Evolutionary conservation across 2,797 vertebrate species (phyloP), one percentile per base, ranked within the genome.

Genomic region (Helostoma temminkii): DNA sequence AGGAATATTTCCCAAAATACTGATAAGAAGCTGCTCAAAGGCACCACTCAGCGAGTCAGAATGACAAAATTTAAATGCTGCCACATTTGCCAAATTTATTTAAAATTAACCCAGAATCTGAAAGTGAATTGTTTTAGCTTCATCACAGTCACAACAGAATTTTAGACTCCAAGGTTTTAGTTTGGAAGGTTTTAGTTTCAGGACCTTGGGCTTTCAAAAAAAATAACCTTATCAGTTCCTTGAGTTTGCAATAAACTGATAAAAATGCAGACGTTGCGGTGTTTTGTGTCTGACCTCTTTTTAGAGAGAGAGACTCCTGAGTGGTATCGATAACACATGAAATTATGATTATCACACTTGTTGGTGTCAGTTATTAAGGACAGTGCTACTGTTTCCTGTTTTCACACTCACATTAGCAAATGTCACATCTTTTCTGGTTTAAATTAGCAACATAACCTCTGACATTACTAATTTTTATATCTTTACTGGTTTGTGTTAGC

Each of bases 391-490:
- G 25, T 24, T 74, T 49, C 69, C 53, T 43, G 30, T 60, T 62
- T 74, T 16, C 41, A 34, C 59, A 53, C 14, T 41, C 14, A 16
- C 48, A 65, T 63, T 50, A 71, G 26, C 57, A 58, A 66, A 53
- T 65, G 36, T 57, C 53, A 45, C 26, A 48, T 52, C 37, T 39
- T 21, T 11, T 32, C 28, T 55, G 6, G 22, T 61, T 84, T 56
- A 62, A 76, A 86, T 85, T 26, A 82, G 63, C 24, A 81, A 63
- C 56, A 15, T 24, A 22, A 15, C 19, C 22, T n/a, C 48, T 65
- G 65, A 62, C 43, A 56, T 28, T 43, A 43, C 53, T 58, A 9
- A 66, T 77, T 53, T 62, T 56, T 57, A 25, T 18, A 19, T 66
- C 49, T 54, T 21, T 28, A 30, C 41, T 5, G 6, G 26, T 55